Evolutionary conservation across 2,888 invertebrate genomes (phyloP), one percentile per base, ranked within the genome.

Genomic region (Plutella xylostella): DNA sequence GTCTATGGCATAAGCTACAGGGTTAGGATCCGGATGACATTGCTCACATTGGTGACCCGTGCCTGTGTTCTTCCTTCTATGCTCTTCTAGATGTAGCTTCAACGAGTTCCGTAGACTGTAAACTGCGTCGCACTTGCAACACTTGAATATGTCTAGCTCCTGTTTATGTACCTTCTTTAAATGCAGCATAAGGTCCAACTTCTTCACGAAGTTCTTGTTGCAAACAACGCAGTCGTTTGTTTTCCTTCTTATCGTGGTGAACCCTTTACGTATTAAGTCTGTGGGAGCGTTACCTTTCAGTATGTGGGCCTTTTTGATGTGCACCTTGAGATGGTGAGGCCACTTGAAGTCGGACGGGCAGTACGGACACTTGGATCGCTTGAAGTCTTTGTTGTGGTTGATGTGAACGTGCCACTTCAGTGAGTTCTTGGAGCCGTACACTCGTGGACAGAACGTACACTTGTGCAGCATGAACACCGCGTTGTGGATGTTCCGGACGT

Each of bases 321-420:
- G 44, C 7, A 38, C 37, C 14, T 38, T 44, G 12, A 44, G 38
- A 28, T 44, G 44, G 14, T 44, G 44, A 7, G 44, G 44, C 44
- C 44, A 44, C 15, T 44, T 44, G 12, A 44, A 44, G 15, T 44
- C 38, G 1, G 30, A 28, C 4, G 44, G 44, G 5, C 44, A 44
- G 19, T 28, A 35, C 12, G 44, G 44, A 30, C 44, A 44, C 5
- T 38, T 14, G 2, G 44, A 44, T 2, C 38, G 28, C 14, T 38
- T 11, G 17, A 38, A 44, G n/a, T 44, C 38, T 15, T 44, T 38
- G 20, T 44, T 44, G 30, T 44, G 44, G 38, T 44, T 38, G 15
- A 44, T 38, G n/a, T 44, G 33, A 12, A 38, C 15, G 18, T 44
- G 44, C 28, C 37, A 28, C 14, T 37, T 44, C 15, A 44, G 20